Conservation (phyloP, 2,113 vertebrate genomes). For the Rhizomys pruinosus region DNA sequence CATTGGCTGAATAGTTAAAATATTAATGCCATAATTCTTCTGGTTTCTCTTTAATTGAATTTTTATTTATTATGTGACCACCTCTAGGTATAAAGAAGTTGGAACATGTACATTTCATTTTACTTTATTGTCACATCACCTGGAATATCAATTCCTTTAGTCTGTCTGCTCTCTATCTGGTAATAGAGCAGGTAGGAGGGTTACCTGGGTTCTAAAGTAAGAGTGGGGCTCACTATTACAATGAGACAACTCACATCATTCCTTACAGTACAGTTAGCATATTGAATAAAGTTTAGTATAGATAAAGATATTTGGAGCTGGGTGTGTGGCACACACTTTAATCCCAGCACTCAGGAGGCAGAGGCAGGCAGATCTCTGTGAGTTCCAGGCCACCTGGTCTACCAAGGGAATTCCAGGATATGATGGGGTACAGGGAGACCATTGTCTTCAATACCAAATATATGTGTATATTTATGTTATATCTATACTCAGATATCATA, state of each 20-base stretch:
- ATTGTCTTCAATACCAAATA: too few relatives aligned
- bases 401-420: too few relatives aligned
- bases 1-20: slow-evolving; percentile 27
- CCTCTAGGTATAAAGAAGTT: neutral
- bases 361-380: too few relatives aligned
- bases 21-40: neutral
- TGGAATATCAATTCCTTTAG: neutral
- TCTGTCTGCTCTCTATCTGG: neutral
- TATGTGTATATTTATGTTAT: too few relatives aligned
- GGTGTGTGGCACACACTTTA: too few relatives aligned
- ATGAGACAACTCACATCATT: neutral
- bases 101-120: neutral
- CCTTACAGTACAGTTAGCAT: neutral
- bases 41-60: neutral
- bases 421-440: too few relatives aligned
- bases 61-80: neutral
- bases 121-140: neutral
- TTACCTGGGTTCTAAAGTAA: neutral
- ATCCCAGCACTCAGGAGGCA: too few relatives aligned
- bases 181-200: neutral
- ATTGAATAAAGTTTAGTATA: too few relatives aligned
- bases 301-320: neutral
- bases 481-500: neutral
- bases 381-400: too few relatives aligned
- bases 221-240: neutral